Percentiles rank a stretch among this genome's conserved stretches.
phyloP scores from a whole-genome alignment of 2,888 invertebrate genomes.

The Sthenelais limicola region DNA sequence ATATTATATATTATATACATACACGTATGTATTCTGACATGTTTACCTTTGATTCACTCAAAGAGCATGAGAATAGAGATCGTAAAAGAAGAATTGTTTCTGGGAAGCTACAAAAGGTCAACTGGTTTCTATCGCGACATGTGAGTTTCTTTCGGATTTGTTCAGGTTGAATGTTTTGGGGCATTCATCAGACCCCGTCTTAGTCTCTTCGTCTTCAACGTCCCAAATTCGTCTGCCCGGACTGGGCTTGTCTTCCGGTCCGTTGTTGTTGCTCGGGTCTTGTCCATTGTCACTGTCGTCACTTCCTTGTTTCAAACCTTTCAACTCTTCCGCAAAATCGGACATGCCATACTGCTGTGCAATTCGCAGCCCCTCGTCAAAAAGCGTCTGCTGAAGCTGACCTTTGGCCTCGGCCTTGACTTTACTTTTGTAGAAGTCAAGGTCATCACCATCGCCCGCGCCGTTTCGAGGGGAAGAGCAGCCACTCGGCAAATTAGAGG shows the following conservation, averaged over 20 bases:
- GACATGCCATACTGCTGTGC: slow-evolving; percentile 71
- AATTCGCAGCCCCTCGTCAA: slow-evolving; percentile 74
- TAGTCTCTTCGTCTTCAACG: slow-evolving; percentile 6
- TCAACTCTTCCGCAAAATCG: slow-evolving; percentile 67
- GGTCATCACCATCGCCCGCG: slow-evolving; percentile 12
- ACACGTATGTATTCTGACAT: too few relatives aligned
- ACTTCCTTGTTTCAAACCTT: slow-evolving; percentile 48
- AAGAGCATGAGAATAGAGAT: too few relatives aligned
- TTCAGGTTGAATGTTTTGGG: slow-evolving; percentile 4
- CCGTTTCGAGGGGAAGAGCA: slow-evolving; percentile 37
- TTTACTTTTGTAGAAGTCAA: slow-evolving; percentile 23
- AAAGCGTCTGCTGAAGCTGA: slow-evolving; percentile 69
- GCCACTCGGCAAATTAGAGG: slow-evolving; percentile 18
- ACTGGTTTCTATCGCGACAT: slow-evolving; percentile 32
- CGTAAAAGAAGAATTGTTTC: too few relatives aligned
- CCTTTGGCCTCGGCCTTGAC: slow-evolving; percentile 21
- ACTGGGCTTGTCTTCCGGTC: slow-evolving; percentile 16
- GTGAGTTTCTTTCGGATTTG: slow-evolving; percentile 23
- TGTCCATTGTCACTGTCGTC: slow-evolving; percentile 14
- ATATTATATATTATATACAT: too few relatives aligned
- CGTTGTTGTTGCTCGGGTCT: slow-evolving; percentile 22
- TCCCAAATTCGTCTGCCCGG: slow-evolving; percentile 9
- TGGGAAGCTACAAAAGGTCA: too few relatives aligned
- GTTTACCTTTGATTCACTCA: too few relatives aligned
- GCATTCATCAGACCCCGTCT: too few relatives aligned